Evolutionary conservation across 2,797 vertebrate species (phyloP).

Genomic region (Sparidentex hasta): DNA sequence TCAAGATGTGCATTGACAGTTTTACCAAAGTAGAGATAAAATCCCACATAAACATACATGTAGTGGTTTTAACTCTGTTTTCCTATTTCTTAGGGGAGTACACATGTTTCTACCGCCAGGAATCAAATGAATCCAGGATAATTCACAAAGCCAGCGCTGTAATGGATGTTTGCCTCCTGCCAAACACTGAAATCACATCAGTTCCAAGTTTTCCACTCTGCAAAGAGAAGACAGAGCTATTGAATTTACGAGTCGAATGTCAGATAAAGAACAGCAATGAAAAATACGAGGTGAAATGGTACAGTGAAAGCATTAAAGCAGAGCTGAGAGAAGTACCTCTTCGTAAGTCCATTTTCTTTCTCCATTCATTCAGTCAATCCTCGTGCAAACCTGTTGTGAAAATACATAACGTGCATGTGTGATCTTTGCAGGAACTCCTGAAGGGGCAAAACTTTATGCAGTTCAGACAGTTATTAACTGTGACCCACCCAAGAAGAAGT

Average conservation of each 20-base stretch:
- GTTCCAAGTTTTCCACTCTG: conserved; percentile 68
- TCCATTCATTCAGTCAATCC: not conserved
- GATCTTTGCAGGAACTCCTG: not conserved
- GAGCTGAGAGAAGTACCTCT: rapidly evolving
- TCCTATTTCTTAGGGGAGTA: conserved; percentile 70
- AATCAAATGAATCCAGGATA: rapidly evolving
- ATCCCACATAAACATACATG: not conserved
- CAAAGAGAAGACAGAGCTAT: rapidly evolving
- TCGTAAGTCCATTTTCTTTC: conserved; percentile 7
- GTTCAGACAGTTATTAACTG: rapidly evolving
- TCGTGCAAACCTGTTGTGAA: not conserved
- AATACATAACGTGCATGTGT: not conserved
- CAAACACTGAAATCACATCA: conserved; percentile 40
- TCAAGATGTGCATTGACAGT: too few relatives aligned
- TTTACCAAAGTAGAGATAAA: not conserved
- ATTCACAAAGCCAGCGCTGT: conserved; percentile 51
- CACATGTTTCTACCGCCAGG: conserved; percentile 45
- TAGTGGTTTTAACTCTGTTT: not conserved
- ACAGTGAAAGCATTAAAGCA: rapidly evolving
- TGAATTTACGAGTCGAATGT: rapidly evolving
- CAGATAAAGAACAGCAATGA: conserved; percentile 27
- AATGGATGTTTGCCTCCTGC: conserved; percentile 72
- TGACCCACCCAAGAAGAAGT: rapidly evolving
- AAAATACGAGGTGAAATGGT: conserved; percentile 49
- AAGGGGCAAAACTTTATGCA: rapidly evolving